Evolutionary conservation across 2,888 invertebrate species (phyloP), one percentile per base, ranked within the genome.

Genomic region (Acronicta leporina): DNA sequence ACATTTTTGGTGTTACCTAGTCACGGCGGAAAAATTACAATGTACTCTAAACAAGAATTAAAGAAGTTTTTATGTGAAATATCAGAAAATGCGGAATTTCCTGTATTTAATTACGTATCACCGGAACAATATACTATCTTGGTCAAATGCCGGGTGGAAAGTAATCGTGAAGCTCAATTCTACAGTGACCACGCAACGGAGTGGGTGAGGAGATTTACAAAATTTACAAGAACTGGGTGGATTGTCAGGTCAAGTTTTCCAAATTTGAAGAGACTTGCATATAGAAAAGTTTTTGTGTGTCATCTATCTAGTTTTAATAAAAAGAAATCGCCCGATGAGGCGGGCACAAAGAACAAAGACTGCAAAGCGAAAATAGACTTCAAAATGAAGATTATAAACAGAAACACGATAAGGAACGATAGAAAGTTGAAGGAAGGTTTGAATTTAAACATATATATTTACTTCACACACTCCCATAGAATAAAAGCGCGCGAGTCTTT

Each of bases 321-420:
- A 55, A 75, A 14, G 7, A 71, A 56, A 27, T 33, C 14, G 11
- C 27, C 49, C 0, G 38, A 47, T 14, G n/a, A 44, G 15, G 33
- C 30, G 0, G 38, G 48, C 2, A 27, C 77, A 44, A 76, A 58
- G 30, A 73, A 72, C 27, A 77, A 77, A 42, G 60, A 73, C 0
- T 86, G 86, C 56, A 60, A 52, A 42, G 87, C 87, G 2, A 77
- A 74, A 54, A 73, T 87, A 8, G 81, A 85, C 38, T 86, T 87
- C 38, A 79, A 74, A 75, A 42, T 85, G 10, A 86, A 83, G 59
- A 63, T 79, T 25, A 78, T 63, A 46, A 74, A 75, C 20, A 75
- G 71, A 15, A 77, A 82, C 55, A 85, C 83, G 0, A 74, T 79
- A 0, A 84, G 52, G 53, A 85, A 81, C 55, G 83, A 85, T 35